phyloP scores from a whole-genome alignment of 2,113 vertebrate species.

The Hirundichthys speculiger region DNA sequence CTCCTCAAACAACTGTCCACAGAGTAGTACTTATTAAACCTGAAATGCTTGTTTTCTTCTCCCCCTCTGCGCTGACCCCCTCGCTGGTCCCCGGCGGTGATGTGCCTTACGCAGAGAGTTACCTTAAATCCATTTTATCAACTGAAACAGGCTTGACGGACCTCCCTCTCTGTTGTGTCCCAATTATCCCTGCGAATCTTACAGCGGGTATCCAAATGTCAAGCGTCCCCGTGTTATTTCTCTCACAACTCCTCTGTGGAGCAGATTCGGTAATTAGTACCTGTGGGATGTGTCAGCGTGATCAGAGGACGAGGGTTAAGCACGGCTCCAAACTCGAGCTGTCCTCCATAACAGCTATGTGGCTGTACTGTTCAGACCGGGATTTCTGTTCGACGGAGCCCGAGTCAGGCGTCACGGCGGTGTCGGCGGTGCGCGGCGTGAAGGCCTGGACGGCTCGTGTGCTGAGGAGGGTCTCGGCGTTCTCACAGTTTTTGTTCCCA shows the following conservation, averaged over 20 bases:
- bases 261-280: constrained; percentile 82
- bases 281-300: constrained; percentile 78
- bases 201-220: constrained; percentile 80
- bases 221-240: constrained; percentile 74
- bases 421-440: constrained; percentile 58
- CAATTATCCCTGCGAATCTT: constrained; percentile 79
- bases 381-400: constrained; percentile 63
- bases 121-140: constrained; percentile 76
- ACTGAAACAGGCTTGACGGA: constrained; percentile 66
- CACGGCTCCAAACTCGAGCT: constrained; percentile 48
- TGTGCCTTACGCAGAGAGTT: constrained; percentile 52
- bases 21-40: constrained; percentile 43
- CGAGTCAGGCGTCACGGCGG: constrained; percentile 52
- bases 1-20: constrained; percentile 71
- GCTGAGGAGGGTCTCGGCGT: constrained; percentile 49
- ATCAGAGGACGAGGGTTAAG: constrained; percentile 74
- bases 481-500: constrained; percentile 73
- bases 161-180: constrained; percentile 74
- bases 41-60: constrained; percentile 40
- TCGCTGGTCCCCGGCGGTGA: constrained; percentile 61
- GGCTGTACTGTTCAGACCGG: constrained; percentile 56
- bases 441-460: constrained; percentile 41
- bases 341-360: constrained; percentile 57
- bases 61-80: constrained; percentile 37
- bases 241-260: constrained; percentile 53